phyloP scores from a whole-genome alignment of 2,797 vertebrate genomes.

The Clangula hyemalis region DNA sequence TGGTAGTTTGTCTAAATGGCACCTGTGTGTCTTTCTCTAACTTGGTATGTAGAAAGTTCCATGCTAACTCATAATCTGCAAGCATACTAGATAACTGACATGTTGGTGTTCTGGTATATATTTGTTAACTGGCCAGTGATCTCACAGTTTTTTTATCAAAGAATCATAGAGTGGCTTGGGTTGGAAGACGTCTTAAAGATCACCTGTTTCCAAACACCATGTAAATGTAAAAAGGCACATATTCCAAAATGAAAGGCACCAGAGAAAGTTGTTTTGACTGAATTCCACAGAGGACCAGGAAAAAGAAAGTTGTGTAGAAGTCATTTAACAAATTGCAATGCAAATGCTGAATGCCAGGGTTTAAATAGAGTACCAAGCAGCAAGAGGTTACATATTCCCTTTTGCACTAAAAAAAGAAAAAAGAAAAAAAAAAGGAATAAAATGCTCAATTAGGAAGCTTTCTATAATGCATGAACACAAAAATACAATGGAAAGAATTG shows the following conservation, averaged over 20 bases:
- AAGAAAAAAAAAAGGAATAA: constrained; percentile 65
- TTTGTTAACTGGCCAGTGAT: background rate
- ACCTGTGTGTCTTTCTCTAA: background rate
- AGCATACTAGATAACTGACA: background rate
- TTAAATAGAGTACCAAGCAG: constrained; percentile 60
- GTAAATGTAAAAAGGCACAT: constrained; percentile 74
- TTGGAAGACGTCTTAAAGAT: too few relatives aligned
- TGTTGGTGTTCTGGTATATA: background rate
- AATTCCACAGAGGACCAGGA: constrained; percentile 62
- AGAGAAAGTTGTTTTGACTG: constrained; percentile 74
- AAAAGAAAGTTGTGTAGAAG: constrained; percentile 60
- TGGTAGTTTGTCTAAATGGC: background rate
- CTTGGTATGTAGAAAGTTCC: background rate
- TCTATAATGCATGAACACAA: constrained; percentile 57
- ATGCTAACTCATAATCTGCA: background rate
- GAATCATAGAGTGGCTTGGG: too few relatives aligned
- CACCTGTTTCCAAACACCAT: too few relatives aligned
- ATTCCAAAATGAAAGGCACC: constrained; percentile 75
- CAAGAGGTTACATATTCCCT: constrained; percentile 64
- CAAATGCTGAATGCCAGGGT: constrained; percentile 65
- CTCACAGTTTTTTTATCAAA: background rate
- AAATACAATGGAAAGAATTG: constrained; percentile 49
- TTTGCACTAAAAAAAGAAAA: constrained; percentile 71
- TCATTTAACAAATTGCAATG: constrained; percentile 63
- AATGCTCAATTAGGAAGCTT: constrained; percentile 50